Base-by-base conservation (phyloP, 2,888 invertebrate species). In the Platypus cylindrus region DNA sequence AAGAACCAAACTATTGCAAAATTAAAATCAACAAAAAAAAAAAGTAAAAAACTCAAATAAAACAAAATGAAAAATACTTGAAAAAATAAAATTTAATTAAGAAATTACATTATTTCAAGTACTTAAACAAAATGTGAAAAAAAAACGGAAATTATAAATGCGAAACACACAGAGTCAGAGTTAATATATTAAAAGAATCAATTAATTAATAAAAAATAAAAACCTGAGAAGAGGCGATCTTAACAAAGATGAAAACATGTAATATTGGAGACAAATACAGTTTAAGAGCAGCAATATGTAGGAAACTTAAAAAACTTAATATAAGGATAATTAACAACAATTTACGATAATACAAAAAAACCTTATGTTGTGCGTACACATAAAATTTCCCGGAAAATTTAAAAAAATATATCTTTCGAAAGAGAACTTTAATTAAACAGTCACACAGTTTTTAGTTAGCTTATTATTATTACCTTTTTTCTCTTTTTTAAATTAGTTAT, bases 361-460 rank as follows among this genome's bases (percentile, higher is more conserved):
- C n/a, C n/a, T n/a, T 14, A 27, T 12, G 11, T 55, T 58, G 58
- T 56, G 58, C 53, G 41, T 45, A 55, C 50, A 48, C 48, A 50
- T 55, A 52, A 54, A 48, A n/a, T n/a, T n/a, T 38, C 47, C 45
- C 26, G 38, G 32, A 37, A 48, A 36, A 51, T 45, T 51, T 55
- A 55, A 57, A 58, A 59, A 59, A 58, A 58, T 58, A 57, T 53
- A 56, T 54, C 58, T 68, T 67, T 68, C 44, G 48, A n/a, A n/a
- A n/a, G n/a, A 52, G 68, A 41, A 69, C 67, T 70, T n/a, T n/a
- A n/a, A n/a, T n/a, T n/a, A n/a, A 67, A 69, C 67, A 63, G 63
- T 64, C 55, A 59, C 53, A 54, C 50, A 48, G 46, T 46, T 48
- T n/a, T n/a, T n/a, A n/a, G n/a, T n/a, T n/a, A n/a, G n/a, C n/a